Evolutionary conservation across 1,140 invertebrate genomes (phyloP).

Genomic region (Drosophila bifasciata): DNA sequence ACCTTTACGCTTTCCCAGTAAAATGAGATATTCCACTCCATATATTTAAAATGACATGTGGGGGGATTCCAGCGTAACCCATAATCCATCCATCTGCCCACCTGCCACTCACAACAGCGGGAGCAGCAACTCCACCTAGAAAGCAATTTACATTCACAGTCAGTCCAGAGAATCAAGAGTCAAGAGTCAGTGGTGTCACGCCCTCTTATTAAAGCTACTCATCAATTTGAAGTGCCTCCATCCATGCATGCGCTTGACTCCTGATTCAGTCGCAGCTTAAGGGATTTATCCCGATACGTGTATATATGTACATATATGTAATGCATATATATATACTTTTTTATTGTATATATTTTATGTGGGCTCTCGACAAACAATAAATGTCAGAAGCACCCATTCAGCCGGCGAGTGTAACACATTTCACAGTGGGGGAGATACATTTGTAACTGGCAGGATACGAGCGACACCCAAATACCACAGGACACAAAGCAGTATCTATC

Average conservation of each 20-base stretch:
- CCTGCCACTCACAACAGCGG: slow-evolving; percentile 21
- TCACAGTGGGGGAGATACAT: slow-evolving; percentile 49
- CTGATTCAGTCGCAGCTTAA: slow-evolving; percentile 65
- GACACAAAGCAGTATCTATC: slow-evolving; percentile 23
- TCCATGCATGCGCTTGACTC: slow-evolving; percentile 56
- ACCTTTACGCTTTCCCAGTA: too few relatives aligned
- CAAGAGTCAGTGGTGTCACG: slow-evolving; percentile 48
- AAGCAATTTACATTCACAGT: slow-evolving; percentile 65
- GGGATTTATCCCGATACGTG: slow-evolving; percentile 64
- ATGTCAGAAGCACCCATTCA: slow-evolving; percentile 66
- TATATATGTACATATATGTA: slow-evolving; percentile 23
- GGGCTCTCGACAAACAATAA: slow-evolving; percentile 53
- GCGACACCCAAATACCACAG: slow-evolving; percentile 57
- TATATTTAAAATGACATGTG: too few relatives aligned
- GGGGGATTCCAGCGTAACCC: not conserved
- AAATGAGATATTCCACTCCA: too few relatives aligned
- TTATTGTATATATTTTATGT: slow-evolving; percentile 30
- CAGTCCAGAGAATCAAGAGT: too few relatives aligned
- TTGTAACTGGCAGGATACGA: slow-evolving; percentile 63
- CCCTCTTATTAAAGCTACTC: slow-evolving; percentile 77
- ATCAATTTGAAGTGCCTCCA: slow-evolving; percentile 71
- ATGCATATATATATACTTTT: slow-evolving; percentile 8
- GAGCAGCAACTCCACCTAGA: slow-evolving; percentile 28
- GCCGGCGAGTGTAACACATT: slow-evolving; percentile 67
- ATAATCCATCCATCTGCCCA: slow-evolving; percentile 2